These are phyloP conservation scores for Trematocara caparti DNA, from an alignment of 2,797 vertebrate species.

Conservation along the genomic window DNA sequence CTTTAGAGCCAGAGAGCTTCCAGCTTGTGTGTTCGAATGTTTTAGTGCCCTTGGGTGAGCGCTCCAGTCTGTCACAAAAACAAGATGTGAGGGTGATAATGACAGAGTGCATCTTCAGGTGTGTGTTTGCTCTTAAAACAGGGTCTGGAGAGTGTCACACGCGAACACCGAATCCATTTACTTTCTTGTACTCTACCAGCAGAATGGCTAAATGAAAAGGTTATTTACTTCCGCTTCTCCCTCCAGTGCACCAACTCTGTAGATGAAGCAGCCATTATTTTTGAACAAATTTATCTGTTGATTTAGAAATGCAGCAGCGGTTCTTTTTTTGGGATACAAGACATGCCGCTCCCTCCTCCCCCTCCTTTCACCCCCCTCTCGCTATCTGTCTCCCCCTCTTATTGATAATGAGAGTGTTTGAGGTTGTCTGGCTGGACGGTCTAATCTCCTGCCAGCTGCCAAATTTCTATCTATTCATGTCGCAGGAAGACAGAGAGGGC, in stretches of 20 bases:
- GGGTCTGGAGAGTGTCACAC: background rate
- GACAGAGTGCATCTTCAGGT: background rate
- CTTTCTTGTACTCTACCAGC: background rate
- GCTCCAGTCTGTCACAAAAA: background rate
- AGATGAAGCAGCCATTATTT: background rate
- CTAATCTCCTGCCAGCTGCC: conserved; percentile 24
- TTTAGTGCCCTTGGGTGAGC: background rate
- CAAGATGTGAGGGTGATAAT: background rate
- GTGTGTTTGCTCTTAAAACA: background rate
- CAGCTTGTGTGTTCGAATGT: background rate
- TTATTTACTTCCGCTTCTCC: background rate
- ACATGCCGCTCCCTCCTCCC: background rate
- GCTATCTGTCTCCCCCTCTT: background rate
- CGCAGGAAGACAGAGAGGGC: background rate
- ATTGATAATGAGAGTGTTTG: conserved; percentile 20
- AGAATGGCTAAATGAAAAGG: background rate
- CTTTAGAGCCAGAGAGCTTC: background rate
- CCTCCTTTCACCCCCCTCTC: background rate
- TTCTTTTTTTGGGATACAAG: background rate
- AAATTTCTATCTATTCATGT: conserved; percentile 38
- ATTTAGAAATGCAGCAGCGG: background rate
- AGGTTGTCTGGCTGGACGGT: conserved; percentile 9
- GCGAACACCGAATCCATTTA: background rate
- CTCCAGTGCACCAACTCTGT: background rate
- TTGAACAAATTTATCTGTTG: background rate